Base-by-base conservation (phyloP, 2,797 vertebrate species). In the Enteromius treurensis region DNA sequence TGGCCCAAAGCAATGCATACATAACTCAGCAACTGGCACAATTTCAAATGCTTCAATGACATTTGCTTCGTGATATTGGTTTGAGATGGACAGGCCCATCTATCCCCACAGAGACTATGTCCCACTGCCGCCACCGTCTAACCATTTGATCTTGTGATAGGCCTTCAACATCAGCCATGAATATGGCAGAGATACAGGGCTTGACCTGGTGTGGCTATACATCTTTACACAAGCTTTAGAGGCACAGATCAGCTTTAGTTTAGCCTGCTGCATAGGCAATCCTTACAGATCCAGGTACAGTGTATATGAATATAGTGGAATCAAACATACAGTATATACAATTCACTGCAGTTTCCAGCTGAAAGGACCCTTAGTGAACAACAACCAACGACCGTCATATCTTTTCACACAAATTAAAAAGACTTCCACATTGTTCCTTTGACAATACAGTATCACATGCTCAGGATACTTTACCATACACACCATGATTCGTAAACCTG, bases 1-100 rank as follows among this genome's bases (percentile, higher is more conserved):
- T 70, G 81, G 58, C 67, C 67, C 53, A 75, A 83, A 79, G 79
- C 70, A 83, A 86, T 77, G 70, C 77, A 77, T 86, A 75, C 42
- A 83, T 86, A 80, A 80, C 81, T 83, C 64, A 80, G 62, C 85
- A 86, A 83, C 65, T 80, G 65, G 81, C 71, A 47, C 74, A 70
- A 83, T 83, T 76, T 83, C 71, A 70, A 64, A 79, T 70, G 62
- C 29, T 58, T 77, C 80, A 64, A 49, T 80, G 70, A 71, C 64
- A 79, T 86, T 77, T 70, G 67, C 65, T 85, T 85, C 34, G 23
- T 80, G 45, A 65, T 85, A 86, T 83, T 81, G 85, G 82, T 81
- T 74, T 53, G 58, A 74, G 62, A 83, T 62, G 58, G 81, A 70
- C 81, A 62, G 51, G 55, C 17, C 29, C 53, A 34, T 84, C 70